Base-by-base conservation (phyloP, 1,140 invertebrate genomes). In the Drosophila insularis region DNA sequence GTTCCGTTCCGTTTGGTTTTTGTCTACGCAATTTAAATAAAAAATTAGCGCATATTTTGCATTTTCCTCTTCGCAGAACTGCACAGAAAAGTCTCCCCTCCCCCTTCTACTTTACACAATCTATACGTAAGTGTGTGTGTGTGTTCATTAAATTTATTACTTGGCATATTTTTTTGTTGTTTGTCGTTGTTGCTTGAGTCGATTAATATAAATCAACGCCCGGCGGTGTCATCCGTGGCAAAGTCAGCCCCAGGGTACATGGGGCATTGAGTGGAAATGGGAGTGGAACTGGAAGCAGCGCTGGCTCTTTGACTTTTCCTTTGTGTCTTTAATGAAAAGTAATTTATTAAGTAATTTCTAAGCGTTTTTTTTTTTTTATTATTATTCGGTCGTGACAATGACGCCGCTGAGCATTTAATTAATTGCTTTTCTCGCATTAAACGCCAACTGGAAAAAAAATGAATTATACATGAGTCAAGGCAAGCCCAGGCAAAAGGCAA, bases 261-360 rank as follows among this genome's bases (percentile, higher is more conserved):
- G 37, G 32, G 27, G 27, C 10, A 1, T 6, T 21, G 14, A 17
- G 43, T 50, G 55, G 61, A 56, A 40, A 55, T 37, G 46, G 37
- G 23, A 37, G 63, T 60, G 71, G 71, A 66, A 66, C 53, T 78
- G 61, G 50, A 55, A 27, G 68, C 61, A 43, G 27, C n/a, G 39
- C 14, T 61, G 35, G 66, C 66, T 54, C 37, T 37, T 35, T 40
- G 66, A 79, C 82, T 79, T 86, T 82, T 86, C 71, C 74, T 78
- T 81, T 86, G 82, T 81, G 82, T 71, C 79, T 86, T 86, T 87
- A 82, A 86, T 82, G 79, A 50, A 77, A 82, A 82, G 80, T 89
- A 89, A 87, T 87, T 87, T 87, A 87, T 87, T 89, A 87, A 87
- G 82, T 87, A 87, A 87, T 87, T 89, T 87, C 82, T 87, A 89